Percentiles rank a stretch among this genome's conserved stretches.
Evolutionary conservation across 2,797 vertebrate genomes (phyloP).

Genomic region (Aselliscus stoliczkanus): DNA sequence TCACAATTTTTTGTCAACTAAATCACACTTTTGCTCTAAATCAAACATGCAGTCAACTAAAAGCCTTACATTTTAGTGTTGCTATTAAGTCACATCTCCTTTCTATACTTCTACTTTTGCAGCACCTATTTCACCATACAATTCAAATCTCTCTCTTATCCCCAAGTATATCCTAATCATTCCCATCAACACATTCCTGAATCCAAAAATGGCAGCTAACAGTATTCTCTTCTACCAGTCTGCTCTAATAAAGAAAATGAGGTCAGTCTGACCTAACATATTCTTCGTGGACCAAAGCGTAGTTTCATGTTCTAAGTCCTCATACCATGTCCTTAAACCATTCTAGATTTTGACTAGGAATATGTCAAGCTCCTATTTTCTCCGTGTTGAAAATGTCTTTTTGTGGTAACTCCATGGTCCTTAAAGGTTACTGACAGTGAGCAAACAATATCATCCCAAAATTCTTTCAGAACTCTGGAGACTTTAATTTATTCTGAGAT

Average conservation of each 20-base stretch:
- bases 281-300: not conserved
- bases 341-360: slow-evolving; percentile 11
- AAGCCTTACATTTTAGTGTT: not conserved
- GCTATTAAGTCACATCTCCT: not conserved
- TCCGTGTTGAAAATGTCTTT: slow-evolving; percentile 11
- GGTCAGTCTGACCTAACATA: not conserved
- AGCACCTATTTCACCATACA: not conserved
- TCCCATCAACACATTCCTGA: not conserved
- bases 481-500: slow-evolving; percentile 13
- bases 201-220: not conserved
- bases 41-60: not conserved
- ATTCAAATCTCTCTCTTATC: slow-evolving; percentile 16
- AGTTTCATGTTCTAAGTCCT: not conserved
- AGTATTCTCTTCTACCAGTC: not conserved
- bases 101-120: not conserved
- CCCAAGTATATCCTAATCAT: not conserved
- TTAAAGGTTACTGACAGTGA: slow-evolving; percentile 15
- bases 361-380: slow-evolving; percentile 17
- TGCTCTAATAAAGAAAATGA: slow-evolving; percentile 25
- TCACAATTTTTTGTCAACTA: not conserved
- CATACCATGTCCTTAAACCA: not conserved
- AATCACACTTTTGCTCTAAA: not conserved
- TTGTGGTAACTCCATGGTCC: slow-evolving; percentile 6
- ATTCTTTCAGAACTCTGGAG: slow-evolving; percentile 23
- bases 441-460: not conserved